phyloP scores from a whole-genome alignment of 2,888 invertebrate genomes.

The Eudemis profundana region DNA sequence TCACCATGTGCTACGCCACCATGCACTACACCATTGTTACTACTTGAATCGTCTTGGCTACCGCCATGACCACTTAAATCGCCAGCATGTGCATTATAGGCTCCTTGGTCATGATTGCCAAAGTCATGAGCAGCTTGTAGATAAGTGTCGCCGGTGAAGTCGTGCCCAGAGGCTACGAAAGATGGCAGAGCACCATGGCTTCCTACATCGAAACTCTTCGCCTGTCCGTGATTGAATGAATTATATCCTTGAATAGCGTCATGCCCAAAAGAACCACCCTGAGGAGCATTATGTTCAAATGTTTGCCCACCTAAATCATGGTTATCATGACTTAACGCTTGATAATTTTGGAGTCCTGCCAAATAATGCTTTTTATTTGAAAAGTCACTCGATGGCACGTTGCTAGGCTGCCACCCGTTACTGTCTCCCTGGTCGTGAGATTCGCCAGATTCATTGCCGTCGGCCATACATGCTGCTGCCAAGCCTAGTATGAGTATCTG shows the following conservation, averaged over 20 bases:
- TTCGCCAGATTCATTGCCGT: slow-evolving; percentile 56
- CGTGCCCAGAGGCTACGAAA: slow-evolving; percentile 51
- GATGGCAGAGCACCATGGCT: slow-evolving; percentile 42
- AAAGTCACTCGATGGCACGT: slow-evolving; percentile 40
- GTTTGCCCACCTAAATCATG: slow-evolving; percentile 18
- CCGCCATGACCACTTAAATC: slow-evolving; percentile 13
- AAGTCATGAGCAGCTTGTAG: slow-evolving; percentile 75
- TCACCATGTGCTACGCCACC: slow-evolving; percentile 49
- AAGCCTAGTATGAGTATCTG: slow-evolving; percentile 76
- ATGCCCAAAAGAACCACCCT: slow-evolving; percentile 11
- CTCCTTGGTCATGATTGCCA: slow-evolving; percentile 54
- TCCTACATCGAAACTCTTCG: slow-evolving; percentile 42
- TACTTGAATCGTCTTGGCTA: slow-evolving; percentile 33
- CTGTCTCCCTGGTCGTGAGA: slow-evolving; percentile 52
- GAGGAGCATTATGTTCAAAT: slow-evolving; percentile 22
- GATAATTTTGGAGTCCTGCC: slow-evolving; percentile 34
- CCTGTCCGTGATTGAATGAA: slow-evolving; percentile 28
- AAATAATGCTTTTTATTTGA: slow-evolving; percentile 19
- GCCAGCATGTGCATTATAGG: slow-evolving; percentile 30
- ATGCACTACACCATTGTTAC: slow-evolving; percentile 49
- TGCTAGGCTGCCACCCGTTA: slow-evolving; percentile 27
- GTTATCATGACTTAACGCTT: slow-evolving; percentile 25
- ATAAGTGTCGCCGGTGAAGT: slow-evolving; percentile 70
- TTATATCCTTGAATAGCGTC: slow-evolving; percentile 31
- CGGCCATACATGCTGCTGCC: slow-evolving; percentile 77